These are phyloP conservation scores for Lasioglossum calceatum DNA, from an alignment of 2,888 invertebrate genomes.

Conservation along the genomic window DNA sequence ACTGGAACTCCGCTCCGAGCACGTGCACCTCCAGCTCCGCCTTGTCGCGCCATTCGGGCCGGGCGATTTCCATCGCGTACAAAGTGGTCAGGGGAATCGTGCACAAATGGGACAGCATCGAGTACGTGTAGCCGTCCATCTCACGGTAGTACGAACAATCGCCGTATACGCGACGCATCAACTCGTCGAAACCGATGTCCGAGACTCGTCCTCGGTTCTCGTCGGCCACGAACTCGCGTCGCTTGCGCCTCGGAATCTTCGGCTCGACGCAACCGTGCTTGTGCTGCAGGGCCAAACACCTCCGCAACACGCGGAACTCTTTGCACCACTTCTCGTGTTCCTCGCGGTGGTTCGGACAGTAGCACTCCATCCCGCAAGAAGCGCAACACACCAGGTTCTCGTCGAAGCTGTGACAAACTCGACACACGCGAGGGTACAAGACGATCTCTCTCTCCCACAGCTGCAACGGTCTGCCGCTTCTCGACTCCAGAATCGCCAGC, in stretches of 20 bases:
- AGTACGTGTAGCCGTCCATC: constrained; percentile 87
- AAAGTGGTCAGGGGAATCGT: constrained; percentile 88
- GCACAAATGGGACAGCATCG: constrained; percentile 88
- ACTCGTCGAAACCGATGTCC: constrained; percentile 84
- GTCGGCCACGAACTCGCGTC: no score
- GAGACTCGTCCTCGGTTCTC: constrained; percentile 75
- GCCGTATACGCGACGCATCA: constrained; percentile 85
- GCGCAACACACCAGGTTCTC: constrained; percentile 87
- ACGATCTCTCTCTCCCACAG: constrained; percentile 90
- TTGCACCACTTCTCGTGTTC: constrained; percentile 88
- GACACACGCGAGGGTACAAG: constrained; percentile 88
- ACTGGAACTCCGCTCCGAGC: constrained; percentile 90
- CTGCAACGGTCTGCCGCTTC: constrained; percentile 86
- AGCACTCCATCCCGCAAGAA: constrained; percentile 87
- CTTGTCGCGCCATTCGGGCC: constrained; percentile 71
- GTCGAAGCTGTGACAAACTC: constrained; percentile 83
- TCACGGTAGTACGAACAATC: constrained; percentile 84
- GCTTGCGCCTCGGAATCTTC: constrained; percentile 85
- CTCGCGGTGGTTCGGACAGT: constrained; percentile 85
- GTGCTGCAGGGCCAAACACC: constrained; percentile 87
- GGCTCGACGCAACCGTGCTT: constrained; percentile 86
- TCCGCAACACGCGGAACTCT: constrained; percentile 87
- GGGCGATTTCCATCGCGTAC: constrained; percentile 85
- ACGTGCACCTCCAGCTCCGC: constrained; percentile 84
- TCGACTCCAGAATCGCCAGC: constrained; percentile 87